Base-by-base conservation (phyloP, 2,888 invertebrate species). In the Rhyacophila evoluta region DNA sequence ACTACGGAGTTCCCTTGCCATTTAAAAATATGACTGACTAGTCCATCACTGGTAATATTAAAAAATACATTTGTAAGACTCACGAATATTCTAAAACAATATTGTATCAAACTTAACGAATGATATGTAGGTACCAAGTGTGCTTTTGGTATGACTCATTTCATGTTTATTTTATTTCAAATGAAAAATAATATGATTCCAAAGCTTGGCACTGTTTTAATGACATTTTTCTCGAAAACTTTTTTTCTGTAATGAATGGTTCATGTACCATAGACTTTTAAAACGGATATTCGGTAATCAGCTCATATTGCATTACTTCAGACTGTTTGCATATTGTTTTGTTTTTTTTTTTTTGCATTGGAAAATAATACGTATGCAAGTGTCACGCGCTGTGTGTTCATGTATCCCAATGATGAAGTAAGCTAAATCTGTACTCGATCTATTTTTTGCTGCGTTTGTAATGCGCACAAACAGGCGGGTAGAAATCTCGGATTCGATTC, bases 371-470 rank as follows among this genome's bases (percentile, higher is more conserved):
- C 19, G 55, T 25, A 25, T 55, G 55, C 55, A 55, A 55, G 55
- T 55, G 55, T 55, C 55, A 55, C 55, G 55, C 55, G 55, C 55
- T 55, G 15, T 8, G 19, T 55, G 55, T 55, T 55, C 55, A 55
- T 55, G 55, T 55, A 55, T 55, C 55, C 55, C 55, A 55, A 25
- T 55, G 55, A 55, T 55, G 55, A 55, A 55, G 55, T 2, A n/a
- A 19, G 55, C 55, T 55, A 55, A 55, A 55, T 55, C 55, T 55
- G 55, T 55, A 55, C 55, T 55, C 15, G 55, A 55, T 55, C 55
- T 55, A 55, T 55, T 55, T 55, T 55, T 55, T 55, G 55, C 55
- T 55, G 55, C 55, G 55, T 25, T 55, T 55, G 55, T 55, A 55
- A 55, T 55, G 55, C 19, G 55, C 55, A 55, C 55, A 55, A 55